These are phyloP conservation scores for Eupithecia abbreviata DNA, from an alignment of 2,888 invertebrate genomes.

Conservation along the genomic window DNA sequence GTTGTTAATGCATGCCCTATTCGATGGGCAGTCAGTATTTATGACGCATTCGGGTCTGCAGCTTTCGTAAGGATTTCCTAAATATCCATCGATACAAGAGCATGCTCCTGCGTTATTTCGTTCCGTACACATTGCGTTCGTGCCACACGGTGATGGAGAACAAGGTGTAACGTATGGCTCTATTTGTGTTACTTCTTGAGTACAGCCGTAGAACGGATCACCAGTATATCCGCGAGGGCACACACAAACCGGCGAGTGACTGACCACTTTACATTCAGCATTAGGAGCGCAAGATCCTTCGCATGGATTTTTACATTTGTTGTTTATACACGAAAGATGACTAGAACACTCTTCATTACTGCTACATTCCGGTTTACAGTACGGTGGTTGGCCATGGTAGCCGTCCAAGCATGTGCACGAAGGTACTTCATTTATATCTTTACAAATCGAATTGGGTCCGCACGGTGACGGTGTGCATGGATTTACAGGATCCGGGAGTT, in stretches of 20 bases:
- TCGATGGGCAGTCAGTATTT: slow-evolving; percentile 88
- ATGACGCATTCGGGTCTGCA: slow-evolving; percentile 90
- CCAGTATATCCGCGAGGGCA: slow-evolving; percentile 88
- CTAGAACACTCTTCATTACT: slow-evolving; percentile 89
- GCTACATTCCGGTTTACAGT: slow-evolving; percentile 91
- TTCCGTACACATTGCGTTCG: slow-evolving; percentile 86
- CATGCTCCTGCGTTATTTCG: slow-evolving; percentile 86
- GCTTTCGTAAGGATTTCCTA: slow-evolving; percentile 91
- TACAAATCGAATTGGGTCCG: slow-evolving; percentile 90
- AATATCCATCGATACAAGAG: slow-evolving; percentile 87
- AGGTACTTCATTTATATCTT: slow-evolving; percentile 86
- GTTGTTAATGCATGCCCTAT: slow-evolving; percentile 87
- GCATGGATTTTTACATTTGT: slow-evolving; percentile 91
- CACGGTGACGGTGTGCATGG: slow-evolving; percentile 91
- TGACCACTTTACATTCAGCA: slow-evolving; percentile 90
- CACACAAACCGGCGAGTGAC: slow-evolving; percentile 89
- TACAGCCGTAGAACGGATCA: slow-evolving; percentile 89
- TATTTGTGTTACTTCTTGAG: slow-evolving; percentile 62
- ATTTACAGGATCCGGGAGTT: slow-evolving; percentile 78
- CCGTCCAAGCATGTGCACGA: slow-evolving; percentile 89
- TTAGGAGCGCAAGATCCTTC: slow-evolving; percentile 88
- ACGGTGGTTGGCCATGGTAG: slow-evolving; percentile 88
- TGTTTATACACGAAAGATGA: slow-evolving; percentile 88
- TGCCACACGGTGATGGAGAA: slow-evolving; percentile 85
- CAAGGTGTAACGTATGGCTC: slow-evolving; percentile 81